These are phyloP conservation scores for Mizuhopecten yessoensis DNA, from an alignment of 1,140 invertebrate genomes.

Conservation along the genomic window DNA sequence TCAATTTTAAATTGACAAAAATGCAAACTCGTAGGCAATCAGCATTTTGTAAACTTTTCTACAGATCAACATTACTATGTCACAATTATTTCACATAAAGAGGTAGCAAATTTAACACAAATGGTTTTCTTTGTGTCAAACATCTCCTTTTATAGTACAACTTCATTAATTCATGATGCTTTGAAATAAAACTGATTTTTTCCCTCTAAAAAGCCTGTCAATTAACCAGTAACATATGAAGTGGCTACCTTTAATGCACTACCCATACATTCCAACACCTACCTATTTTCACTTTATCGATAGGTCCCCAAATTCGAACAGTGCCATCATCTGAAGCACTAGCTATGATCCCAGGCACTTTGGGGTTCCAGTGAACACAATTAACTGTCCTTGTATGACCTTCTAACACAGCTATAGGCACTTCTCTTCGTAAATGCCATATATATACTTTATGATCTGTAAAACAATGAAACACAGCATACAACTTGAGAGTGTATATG, in stretches of 20 bases:
- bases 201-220: too few species aligned
- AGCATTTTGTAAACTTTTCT: too few species aligned
- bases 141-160: too few species aligned
- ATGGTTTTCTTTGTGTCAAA: too few species aligned
- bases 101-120: too few species aligned
- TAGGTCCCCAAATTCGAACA: conserved; percentile 93
- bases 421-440: conserved; percentile 95
- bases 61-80: too few species aligned
- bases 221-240: not conserved
- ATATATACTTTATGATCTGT: conserved; percentile 96
- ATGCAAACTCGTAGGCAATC: not conserved
- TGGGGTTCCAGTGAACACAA: conserved; percentile 99
- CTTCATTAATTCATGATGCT: too few species aligned
- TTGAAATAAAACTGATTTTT: too few species aligned
- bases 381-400: conserved; percentile 98
- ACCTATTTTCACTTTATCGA: conserved; percentile 71
- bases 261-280: conserved; percentile 33
- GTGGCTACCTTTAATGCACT: not conserved
- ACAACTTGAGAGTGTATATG: not conserved
- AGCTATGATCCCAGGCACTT: conserved; percentile 95
- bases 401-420: conserved; percentile 93
- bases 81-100: too few species aligned
- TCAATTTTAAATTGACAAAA: not conserved
- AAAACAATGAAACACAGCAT: conserved; percentile 50
- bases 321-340: conserved; percentile 98